Evolutionary conservation across 37 sponge, comb jelly and placozoan species (phyloP), one percentile per base, ranked within the genome.

Genomic region (Hexactinellida sp.): DNA sequence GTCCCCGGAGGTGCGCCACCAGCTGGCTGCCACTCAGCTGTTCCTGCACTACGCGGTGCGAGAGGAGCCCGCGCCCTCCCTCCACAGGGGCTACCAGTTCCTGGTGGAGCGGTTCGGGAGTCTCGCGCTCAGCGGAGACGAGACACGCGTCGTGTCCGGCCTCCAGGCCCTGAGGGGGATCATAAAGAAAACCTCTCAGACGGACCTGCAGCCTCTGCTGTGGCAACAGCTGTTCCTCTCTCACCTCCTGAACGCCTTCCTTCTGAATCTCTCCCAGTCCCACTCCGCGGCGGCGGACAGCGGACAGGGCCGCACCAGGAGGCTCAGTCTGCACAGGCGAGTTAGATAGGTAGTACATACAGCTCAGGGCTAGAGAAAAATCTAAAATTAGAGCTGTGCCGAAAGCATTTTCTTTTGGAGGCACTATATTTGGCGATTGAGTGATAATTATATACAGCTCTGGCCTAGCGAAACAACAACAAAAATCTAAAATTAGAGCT

Each of bases 101-200:
- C 76, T 63, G 76, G 76, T 63, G 76, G 76, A 63, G 76, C 3
- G 76, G 34, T 63, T 63, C 34, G 76, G 76, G 25, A n/a, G 76
- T 10, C 3, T 63, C 19, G 76, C 76, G 3, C 19, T 63, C 19
- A 63, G 76, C 13, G 76, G 76, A 63, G 76, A 63, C 19, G 76
- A 63, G 76, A 10, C 21, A n/a, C 21, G 76, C 3, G 76, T 63
- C 28, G 76, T 63, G 76, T 10, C 76, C 34, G 76, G 76, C 25
- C 76, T 63, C 28, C 76, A 63, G 13, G 76, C 76, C 3, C 34
- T 63, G 76, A 63, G 76, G 34, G 76, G 76, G 76, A 63, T 63
- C 3, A 63, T 63, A 10, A 63, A 23, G 76, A 63, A 63, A n/a
- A 63, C 76, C 13, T 63, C 76, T 63, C 76, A 63, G 34, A 32